Evolutionary conservation across 2,888 invertebrate species (phyloP), one percentile per base, ranked within the genome.

Genomic region (Meiosimyza decipiens): DNA sequence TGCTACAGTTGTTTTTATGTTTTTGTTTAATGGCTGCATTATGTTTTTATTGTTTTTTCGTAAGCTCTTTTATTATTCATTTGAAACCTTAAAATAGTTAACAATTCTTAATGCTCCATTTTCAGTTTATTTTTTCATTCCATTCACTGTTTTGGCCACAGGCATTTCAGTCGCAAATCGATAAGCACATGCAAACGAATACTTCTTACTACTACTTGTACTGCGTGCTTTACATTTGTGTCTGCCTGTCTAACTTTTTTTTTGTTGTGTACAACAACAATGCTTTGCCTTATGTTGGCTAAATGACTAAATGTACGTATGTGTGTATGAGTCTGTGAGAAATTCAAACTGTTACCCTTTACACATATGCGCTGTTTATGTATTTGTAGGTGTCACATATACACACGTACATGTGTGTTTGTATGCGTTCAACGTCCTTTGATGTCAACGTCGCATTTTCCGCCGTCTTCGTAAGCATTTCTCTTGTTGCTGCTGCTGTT

Each of bases 181-280:
- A 64, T 64, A 64, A 64, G 50, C 64, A 28, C 28, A 64, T 64
- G 49, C 40, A 51, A 49, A 59, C 22, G 50, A 57, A 69, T 28
- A 59, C 50, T 59, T 28, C 28, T 69, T 55, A n/a, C 18, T 49
- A 18, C 28, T 55, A 54, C 40, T 13, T 16, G 13, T 67, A 5
- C 28, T 57, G 22, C 57, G 1, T 11, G 5, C 28, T 12, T 12
- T 57, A 1, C 12, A 18, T 28, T 16, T 28, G 57, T 57, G 57
- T 22, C 13, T 57, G 57, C 15, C 28, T 57, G 15, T 57, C 40
- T 9, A 2, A 6, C 1, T 40, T 6, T 6, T 40, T 40, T 40
- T 40, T 40, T 40, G 40, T 40, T 40, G 9, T 7, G 9, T 1
- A 40, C 9, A 40, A 40, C 28, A 40, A 40, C 9, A 40, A 40